Evolutionary conservation across 2,888 invertebrate genomes (phyloP).

Genomic region (Hoplodrina ambigua): DNA sequence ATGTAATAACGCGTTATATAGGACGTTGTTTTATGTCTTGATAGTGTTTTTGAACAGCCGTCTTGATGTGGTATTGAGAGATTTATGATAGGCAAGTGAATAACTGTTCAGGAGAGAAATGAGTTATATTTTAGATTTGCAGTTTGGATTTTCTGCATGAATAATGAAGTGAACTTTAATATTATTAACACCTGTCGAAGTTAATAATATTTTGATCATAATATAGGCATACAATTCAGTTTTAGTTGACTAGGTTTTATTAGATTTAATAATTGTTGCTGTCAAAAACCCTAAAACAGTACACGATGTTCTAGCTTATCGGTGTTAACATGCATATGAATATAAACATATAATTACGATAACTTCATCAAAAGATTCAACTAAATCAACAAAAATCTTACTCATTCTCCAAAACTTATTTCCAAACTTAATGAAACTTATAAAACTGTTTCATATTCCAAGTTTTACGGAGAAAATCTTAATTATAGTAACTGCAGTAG

Average conservation of each 20-base stretch:
- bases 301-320: not conserved
- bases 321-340: not conserved
- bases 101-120: not conserved
- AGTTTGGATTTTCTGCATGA: slow-evolving; percentile 1
- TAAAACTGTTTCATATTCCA: slow-evolving; percentile 11
- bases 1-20: slow-evolving; percentile 66
- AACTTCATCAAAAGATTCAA: not conserved
- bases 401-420: not conserved
- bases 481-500: slow-evolving; percentile 73
- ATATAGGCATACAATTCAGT: not conserved
- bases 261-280: not conserved
- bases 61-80: slow-evolving; percentile 34
- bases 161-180: not conserved
- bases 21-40: slow-evolving; percentile 32
- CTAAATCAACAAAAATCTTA: not conserved
- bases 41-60: slow-evolving; percentile 18
- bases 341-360: not conserved
- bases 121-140: not conserved
- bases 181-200: too few species aligned
- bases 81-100: slow-evolving; percentile 27
- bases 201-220: not conserved
- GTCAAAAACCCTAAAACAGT: not conserved
- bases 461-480: slow-evolving; percentile 69
- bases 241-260: not conserved
- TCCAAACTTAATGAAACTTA: slow-evolving; percentile 40